These are phyloP conservation scores for Rhinolophus ferrumequinum DNA, from an alignment of 2,113 vertebrate genomes.

Conservation along the genomic window DNA sequence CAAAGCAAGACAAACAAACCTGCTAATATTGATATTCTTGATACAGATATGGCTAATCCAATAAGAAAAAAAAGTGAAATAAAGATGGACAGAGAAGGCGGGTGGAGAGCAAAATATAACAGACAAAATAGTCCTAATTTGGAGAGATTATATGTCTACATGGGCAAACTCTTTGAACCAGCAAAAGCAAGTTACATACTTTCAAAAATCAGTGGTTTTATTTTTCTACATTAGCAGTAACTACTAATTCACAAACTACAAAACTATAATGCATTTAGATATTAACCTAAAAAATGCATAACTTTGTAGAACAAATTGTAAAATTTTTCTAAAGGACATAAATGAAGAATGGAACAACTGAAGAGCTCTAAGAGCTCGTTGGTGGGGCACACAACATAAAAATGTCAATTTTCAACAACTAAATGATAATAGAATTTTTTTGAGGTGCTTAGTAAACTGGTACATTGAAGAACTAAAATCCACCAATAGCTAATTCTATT, in stretches of 20 bases:
- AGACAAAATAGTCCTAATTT: neutral
- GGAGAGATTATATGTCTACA: neutral
- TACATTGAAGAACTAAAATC: neutral
- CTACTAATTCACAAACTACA: neutral
- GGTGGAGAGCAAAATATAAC: neutral
- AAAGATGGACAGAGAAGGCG: neutral
- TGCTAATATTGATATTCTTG: neutral
- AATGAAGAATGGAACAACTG: neutral
- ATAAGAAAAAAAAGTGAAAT: neutral
- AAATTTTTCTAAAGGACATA: neutral
- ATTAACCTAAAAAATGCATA: neutral
- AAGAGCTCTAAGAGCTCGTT: neutral
- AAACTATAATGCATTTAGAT: neutral
- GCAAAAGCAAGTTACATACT: neutral
- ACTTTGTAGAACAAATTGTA: neutral
- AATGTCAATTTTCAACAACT: neutral
- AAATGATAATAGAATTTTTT: neutral
- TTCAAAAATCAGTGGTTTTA: neutral
- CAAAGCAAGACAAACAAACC: neutral
- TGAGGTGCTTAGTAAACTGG: neutral
- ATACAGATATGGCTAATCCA: neutral
- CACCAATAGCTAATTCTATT: neutral
- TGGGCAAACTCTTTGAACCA: neutral
- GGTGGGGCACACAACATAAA: neutral
- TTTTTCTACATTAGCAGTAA: neutral